phyloP scores from a whole-genome alignment of 2,113 vertebrate genomes.

The Ictalurus furcatus region DNA sequence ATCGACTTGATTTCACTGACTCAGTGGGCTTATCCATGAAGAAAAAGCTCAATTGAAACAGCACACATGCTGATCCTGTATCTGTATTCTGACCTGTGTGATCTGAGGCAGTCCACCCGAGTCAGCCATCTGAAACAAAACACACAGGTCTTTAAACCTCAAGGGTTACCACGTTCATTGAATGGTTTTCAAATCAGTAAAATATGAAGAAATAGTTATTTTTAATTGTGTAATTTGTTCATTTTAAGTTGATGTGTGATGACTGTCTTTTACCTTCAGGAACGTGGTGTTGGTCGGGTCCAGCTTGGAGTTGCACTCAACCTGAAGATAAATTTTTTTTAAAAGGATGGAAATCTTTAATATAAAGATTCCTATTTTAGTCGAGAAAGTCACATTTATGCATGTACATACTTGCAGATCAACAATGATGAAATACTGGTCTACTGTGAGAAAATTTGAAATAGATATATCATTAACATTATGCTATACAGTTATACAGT shows the following conservation, averaged over 20 bases:
- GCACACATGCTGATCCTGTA: constrained; percentile 8
- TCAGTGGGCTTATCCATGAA: background rate
- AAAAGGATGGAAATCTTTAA: background rate
- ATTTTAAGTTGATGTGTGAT: background rate
- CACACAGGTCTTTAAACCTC: background rate
- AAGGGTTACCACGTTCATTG: background rate
- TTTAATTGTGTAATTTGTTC: background rate
- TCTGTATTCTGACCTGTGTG: constrained; percentile 84
- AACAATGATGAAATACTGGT: background rate
- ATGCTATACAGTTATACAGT: background rate
- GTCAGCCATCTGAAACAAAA: constrained; percentile 87
- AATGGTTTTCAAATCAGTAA: background rate
- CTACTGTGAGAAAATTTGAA: background rate
- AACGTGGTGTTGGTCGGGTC: constrained; percentile 97
- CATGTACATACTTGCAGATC: background rate
- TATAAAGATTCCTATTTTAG: background rate
- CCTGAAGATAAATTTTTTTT: constrained; percentile 67
- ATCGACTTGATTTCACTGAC: background rate
- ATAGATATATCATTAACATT: background rate
- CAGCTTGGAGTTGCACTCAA: constrained; percentile 97
- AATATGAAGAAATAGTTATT: background rate
- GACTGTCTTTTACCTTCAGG: constrained; percentile 82
- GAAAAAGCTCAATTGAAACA: background rate
- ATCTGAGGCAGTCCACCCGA: constrained; percentile 95
- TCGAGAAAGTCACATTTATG: background rate